Evolutionary conservation across 2,113 vertebrate genomes (phyloP).

Genomic region (Melanerpes formicivorus): DNA sequence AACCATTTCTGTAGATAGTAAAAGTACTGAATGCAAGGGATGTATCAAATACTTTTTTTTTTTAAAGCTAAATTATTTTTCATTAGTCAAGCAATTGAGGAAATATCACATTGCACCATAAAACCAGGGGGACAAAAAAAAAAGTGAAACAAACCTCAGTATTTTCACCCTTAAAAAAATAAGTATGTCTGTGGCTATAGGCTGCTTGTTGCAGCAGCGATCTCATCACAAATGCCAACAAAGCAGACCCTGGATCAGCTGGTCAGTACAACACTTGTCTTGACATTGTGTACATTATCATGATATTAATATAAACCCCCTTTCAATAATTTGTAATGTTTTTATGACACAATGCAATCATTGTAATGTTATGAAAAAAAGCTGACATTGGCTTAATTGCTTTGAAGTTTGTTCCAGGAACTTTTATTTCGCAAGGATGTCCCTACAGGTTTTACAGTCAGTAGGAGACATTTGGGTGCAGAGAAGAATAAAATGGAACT

Average conservation of each 20-base stretch:
- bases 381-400: slow-evolving; percentile 58
- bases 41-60: not conserved
- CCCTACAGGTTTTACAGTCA: slow-evolving; percentile 46
- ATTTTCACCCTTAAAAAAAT: not conserved
- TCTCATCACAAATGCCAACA: not conserved
- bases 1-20: not conserved
- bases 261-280: not conserved
- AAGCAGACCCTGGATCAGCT: not conserved
- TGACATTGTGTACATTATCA: slow-evolving; percentile 23
- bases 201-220: not conserved
- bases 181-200: not conserved
- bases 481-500: slow-evolving; percentile 27
- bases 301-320: slow-evolving; percentile 9
- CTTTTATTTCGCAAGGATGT: slow-evolving; percentile 40
- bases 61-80: not conserved
- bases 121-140: not conserved
- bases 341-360: slow-evolving; percentile 43
- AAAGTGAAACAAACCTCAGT: not conserved
- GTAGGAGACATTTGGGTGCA: slow-evolving; percentile 24
- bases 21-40: not conserved
- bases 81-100: not conserved
- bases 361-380: slow-evolving; percentile 47
- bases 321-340: slow-evolving; percentile 60
- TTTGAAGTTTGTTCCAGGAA: slow-evolving; percentile 44
- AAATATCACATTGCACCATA: not conserved